Conservation (phyloP, 1,140 invertebrate species). For the Hetaerina americana region DNA sequence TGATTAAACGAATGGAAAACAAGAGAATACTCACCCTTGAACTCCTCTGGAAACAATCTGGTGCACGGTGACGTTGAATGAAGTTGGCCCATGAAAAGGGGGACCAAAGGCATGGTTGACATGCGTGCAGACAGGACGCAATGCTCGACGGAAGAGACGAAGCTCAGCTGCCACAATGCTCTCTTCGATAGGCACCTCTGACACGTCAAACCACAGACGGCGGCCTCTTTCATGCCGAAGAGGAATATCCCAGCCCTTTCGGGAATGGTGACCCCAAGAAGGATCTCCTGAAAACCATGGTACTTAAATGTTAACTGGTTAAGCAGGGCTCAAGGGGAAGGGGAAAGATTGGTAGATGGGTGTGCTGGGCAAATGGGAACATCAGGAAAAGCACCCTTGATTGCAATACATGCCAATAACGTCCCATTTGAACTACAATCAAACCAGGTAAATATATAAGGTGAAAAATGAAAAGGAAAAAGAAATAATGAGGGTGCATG, state of each 20-base stretch:
- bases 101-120: not conserved
- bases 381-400: too few species aligned
- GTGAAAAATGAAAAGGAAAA: too few species aligned
- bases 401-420: too few species aligned
- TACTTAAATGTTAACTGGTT: too few species aligned
- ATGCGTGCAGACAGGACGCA: not conserved
- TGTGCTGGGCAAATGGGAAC: too few species aligned
- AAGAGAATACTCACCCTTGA: not conserved
- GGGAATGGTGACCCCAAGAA: not conserved
- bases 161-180: constrained; percentile 73
- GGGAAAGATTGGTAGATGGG: too few species aligned
- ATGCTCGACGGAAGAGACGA: constrained; percentile 54
- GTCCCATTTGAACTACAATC: too few species aligned
- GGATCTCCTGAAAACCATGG: not conserved
- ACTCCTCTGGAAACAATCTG: not conserved
- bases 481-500: too few species aligned
- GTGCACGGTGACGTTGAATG: not conserved
- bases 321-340: too few species aligned
- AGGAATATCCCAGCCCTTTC: constrained; percentile 15
- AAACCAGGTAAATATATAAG: too few species aligned
- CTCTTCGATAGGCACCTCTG: constrained; percentile 64
- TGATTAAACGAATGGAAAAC: too few species aligned
- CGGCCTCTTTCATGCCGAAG: constrained; percentile 66
- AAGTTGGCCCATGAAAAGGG: not conserved
- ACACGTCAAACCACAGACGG: constrained; percentile 82